phyloP scores from a whole-genome alignment of 2,888 invertebrate species.

The Neoitamus cyanurus region DNA sequence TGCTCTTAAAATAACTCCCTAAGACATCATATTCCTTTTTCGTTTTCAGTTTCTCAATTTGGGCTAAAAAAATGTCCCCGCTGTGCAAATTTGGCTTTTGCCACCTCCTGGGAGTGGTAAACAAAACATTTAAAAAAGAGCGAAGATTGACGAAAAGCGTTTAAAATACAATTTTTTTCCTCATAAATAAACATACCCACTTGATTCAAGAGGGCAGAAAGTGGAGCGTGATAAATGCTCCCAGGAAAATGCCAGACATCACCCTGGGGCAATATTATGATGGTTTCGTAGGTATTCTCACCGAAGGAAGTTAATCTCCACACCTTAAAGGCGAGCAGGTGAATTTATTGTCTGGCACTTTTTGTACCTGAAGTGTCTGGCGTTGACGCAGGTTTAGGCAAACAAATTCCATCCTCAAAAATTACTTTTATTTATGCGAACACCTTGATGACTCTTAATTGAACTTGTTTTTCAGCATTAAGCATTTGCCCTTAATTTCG shows the following conservation, averaged over 20 bases:
- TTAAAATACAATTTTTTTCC: not conserved
- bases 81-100: not conserved
- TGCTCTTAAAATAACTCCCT: not conserved
- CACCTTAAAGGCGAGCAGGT: not conserved
- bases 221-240: not conserved
- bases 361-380: not conserved
- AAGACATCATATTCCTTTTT: not conserved
- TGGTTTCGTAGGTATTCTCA: not conserved
- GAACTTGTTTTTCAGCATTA: not conserved
- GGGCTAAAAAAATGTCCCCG: not conserved
- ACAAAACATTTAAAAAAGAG: not conserved
- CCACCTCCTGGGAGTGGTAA: not conserved
- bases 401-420: not conserved
- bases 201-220: not conserved
- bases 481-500: not conserved
- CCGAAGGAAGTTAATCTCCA: not conserved
- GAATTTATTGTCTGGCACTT: not conserved
- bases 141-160: not conserved
- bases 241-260: not conserved
- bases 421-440: not conserved
- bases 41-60: not conserved
- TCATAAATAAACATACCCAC: not conserved
- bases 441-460: not conserved
- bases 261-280: not conserved
- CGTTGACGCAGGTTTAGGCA: not conserved